Conservation (phyloP, 1,140 invertebrate genomes). For the Parapsyche elsis region DNA sequence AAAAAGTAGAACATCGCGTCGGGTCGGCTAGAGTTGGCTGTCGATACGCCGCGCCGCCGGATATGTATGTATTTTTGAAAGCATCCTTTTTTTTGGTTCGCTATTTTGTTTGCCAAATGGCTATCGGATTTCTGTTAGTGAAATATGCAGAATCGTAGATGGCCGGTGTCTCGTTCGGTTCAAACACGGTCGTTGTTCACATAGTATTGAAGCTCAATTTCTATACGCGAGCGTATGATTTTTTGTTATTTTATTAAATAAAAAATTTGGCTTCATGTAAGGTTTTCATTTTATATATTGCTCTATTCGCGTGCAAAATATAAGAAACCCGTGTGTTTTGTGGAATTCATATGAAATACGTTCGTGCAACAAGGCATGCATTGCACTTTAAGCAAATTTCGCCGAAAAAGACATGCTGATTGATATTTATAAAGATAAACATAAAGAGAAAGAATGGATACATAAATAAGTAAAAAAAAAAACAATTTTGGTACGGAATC, state of each 20-base stretch:
- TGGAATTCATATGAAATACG: no score
- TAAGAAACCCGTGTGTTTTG: no score
- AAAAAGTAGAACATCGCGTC: background rate
- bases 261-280: background rate
- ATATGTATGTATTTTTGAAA: constrained; percentile 41
- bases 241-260: background rate
- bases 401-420: no score
- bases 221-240: background rate
- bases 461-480: no score
- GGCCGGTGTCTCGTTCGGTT: background rate
- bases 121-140: constrained; percentile 54
- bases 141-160: constrained; percentile 43
- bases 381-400: no score
- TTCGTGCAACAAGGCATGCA: no score
- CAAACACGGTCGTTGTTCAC: background rate
- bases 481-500: no score
- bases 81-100: constrained; percentile 42
- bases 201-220: background rate
- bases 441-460: no score
- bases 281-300: background rate
- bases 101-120: constrained; percentile 55
- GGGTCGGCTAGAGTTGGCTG: background rate
- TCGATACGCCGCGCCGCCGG: constrained; percentile 11
- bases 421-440: no score
- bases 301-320: background rate